These are phyloP conservation scores for Odontophorus gujanensis DNA, from an alignment of 2,113 vertebrate genomes.

Conservation along the genomic window DNA sequence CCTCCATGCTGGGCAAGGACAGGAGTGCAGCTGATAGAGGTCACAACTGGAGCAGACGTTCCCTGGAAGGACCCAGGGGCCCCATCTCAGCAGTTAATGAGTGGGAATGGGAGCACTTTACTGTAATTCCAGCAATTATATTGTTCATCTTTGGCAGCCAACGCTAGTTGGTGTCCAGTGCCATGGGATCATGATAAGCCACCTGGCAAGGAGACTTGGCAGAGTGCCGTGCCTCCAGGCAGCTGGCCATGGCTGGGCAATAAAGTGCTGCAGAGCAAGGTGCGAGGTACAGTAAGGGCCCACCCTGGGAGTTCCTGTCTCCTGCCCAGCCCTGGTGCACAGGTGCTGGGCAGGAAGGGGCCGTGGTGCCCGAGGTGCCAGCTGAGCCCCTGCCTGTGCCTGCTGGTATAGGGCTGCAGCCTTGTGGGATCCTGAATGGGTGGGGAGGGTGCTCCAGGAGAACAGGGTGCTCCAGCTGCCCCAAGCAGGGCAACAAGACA, in stretches of 20 bases:
- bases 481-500: fast-evolving
- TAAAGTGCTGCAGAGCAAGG: slow-evolving; percentile 5
- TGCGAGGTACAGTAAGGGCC: slow-evolving; percentile 30
- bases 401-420: fast-evolving
- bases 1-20: fast-evolving
- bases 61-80: slow-evolving; percentile 53
- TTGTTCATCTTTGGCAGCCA: slow-evolving; percentile 71
- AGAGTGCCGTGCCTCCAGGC: fast-evolving
- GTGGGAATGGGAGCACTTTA: slow-evolving; percentile 76
- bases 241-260: slow-evolving; percentile 13
- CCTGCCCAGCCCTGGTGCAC: fast-evolving
- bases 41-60: slow-evolving; percentile 63
- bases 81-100: slow-evolving; percentile 51
- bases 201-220: slow-evolving; percentile 46
- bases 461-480: fast-evolving
- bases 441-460: background rate
- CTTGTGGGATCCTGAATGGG: no score
- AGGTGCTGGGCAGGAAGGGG: background rate
- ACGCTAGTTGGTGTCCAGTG: slow-evolving; percentile 28
- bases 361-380: fast-evolving
- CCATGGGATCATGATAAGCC: slow-evolving; percentile 32
- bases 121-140: slow-evolving; percentile 76
- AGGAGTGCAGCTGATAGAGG: background rate
- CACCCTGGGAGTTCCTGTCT: background rate
- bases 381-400: background rate